phyloP scores from a whole-genome alignment of 37 sponge, comb jelly and placozoan genomes.

The Spongilla lacustris region DNA sequence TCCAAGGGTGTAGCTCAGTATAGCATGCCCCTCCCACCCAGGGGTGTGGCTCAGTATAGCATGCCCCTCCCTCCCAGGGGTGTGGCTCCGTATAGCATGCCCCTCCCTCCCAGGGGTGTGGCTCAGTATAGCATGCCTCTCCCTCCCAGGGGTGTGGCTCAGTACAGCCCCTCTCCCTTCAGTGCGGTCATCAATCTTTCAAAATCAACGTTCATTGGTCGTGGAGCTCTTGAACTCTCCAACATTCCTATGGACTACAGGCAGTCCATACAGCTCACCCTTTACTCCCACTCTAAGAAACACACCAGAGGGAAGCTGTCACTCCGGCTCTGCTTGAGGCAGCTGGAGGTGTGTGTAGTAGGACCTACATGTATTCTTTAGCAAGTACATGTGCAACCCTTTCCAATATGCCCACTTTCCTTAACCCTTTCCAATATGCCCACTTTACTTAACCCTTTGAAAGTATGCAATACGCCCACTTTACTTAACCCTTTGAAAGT shows the following conservation, averaged over 20 bases:
- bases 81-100: neutral
- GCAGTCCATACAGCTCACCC: neutral
- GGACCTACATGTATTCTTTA: conserved; percentile 19
- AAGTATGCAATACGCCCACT: too few relatives aligned
- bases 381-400: too few relatives aligned
- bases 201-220: neutral
- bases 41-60: neutral
- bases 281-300: neutral
- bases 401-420: too few relatives aligned
- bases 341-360: conserved; percentile 29
- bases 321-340: conserved; percentile 37
- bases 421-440: too few relatives aligned
- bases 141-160: conserved; percentile 48
- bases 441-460: too few relatives aligned
- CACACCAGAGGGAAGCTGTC: conserved; percentile 25
- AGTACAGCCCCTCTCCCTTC: neutral
- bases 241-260: neutral
- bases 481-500: too few relatives aligned
- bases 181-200: neutral
- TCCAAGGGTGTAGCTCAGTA: too few relatives aligned
- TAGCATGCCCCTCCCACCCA: too few relatives aligned
- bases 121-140: too few relatives aligned
- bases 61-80: neutral
- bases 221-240: neutral
- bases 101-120: neutral